phyloP scores from a whole-genome alignment of 2,797 vertebrate species.

The Knipowitschia caucasica region DNA sequence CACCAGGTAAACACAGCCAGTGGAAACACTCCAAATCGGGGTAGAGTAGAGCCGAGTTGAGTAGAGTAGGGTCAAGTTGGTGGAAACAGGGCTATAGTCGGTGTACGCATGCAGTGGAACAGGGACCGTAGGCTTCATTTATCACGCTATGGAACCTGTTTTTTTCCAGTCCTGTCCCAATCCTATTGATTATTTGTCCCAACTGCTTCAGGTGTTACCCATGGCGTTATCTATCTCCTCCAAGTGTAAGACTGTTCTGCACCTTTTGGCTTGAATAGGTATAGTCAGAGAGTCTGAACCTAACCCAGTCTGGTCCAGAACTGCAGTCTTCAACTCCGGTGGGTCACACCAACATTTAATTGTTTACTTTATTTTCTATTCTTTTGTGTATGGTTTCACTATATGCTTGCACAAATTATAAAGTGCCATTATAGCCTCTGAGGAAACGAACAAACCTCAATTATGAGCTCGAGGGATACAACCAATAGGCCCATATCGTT shows the following conservation, averaged over 20 bases:
- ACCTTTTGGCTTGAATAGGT: slow-evolving; percentile 42
- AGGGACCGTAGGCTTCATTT: too few species aligned
- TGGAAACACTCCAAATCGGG: too few species aligned
- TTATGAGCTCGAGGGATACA: slow-evolving; percentile 7
- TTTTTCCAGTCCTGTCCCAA: too few species aligned
- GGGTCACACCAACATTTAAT: neutral
- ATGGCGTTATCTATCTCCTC: slow-evolving; percentile 6
- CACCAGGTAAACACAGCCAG: too few species aligned
- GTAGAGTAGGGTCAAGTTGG: too few species aligned
- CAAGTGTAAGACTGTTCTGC: slow-evolving; percentile 30
- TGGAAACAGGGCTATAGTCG: too few species aligned
- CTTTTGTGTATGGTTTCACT: slow-evolving; percentile 14
- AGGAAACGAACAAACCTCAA: slow-evolving; percentile 27
- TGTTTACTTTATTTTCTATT: slow-evolving; percentile 3
- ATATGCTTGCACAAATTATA: slow-evolving; percentile 25
- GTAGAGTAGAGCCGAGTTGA: too few species aligned
- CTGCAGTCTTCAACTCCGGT: neutral
- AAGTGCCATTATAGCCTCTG: slow-evolving; percentile 23
- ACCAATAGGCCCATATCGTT: slow-evolving; percentile 19
- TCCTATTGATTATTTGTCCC: too few species aligned
- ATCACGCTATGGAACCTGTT: too few species aligned
- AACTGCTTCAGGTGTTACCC: too few species aligned
- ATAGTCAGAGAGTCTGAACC: slow-evolving; percentile 28
- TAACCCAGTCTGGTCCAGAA: neutral
- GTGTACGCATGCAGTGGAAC: too few species aligned